These are phyloP conservation scores for Paramisgurnus dabryanus DNA, from an alignment of 2,113 vertebrate genomes.

Conservation along the genomic window DNA sequence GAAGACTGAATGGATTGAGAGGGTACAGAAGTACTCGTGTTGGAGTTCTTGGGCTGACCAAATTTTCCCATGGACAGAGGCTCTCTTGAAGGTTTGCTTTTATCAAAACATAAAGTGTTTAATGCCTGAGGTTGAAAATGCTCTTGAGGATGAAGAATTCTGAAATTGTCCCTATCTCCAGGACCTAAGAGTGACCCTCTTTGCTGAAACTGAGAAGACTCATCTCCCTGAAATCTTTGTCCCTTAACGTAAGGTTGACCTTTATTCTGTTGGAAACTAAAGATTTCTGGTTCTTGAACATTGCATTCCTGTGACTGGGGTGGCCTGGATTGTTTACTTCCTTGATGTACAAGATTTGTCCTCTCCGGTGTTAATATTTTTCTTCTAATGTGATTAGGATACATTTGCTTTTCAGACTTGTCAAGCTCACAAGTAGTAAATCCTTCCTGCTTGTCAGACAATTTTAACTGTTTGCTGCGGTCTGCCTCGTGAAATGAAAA, in stretches of 20 bases:
- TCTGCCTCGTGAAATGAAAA: background rate
- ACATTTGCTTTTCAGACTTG: background rate
- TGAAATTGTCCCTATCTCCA: background rate
- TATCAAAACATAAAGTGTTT: background rate
- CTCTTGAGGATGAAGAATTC: slow-evolving; percentile 12
- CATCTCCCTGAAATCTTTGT: slow-evolving; percentile 38
- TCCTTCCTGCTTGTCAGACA: background rate
- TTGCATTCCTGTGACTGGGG: background rate
- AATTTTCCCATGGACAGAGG: slow-evolving; percentile 35
- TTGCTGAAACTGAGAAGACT: slow-evolving; percentile 48
- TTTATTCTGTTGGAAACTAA: background rate
- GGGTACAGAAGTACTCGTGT: slow-evolving; percentile 13
- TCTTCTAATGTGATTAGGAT: background rate
- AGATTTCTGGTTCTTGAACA: background rate
- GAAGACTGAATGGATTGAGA: slow-evolving; percentile 51
- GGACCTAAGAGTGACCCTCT: slow-evolving; percentile 21
- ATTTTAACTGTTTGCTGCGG: background rate
- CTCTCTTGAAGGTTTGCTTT: slow-evolving; percentile 47
- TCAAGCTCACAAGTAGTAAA: background rate
- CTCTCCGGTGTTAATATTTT: background rate
- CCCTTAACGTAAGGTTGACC: slow-evolving; percentile 37
- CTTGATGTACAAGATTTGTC: background rate
- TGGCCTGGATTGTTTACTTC: background rate
- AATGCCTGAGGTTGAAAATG: slow-evolving; percentile 7
- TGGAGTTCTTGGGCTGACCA: slow-evolving; percentile 1